phyloP scores from a whole-genome alignment of 2,888 invertebrate genomes.

The Dryadula phaetusa region DNA sequence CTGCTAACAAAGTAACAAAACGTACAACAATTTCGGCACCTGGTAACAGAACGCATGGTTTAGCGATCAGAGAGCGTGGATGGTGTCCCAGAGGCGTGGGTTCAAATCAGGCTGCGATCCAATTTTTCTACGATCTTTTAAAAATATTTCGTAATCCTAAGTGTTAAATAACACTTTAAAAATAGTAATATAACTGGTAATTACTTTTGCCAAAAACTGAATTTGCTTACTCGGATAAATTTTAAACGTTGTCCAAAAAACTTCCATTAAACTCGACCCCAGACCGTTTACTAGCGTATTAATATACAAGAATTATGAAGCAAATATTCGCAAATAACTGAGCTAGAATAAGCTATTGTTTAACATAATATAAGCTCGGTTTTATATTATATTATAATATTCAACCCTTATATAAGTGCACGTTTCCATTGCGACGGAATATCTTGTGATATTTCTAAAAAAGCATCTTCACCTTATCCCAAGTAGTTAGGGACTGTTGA shows the following conservation, averaged over 20 bases:
- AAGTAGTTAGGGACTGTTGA: no score
- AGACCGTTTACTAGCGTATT: conserved; percentile 29
- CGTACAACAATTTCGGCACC: no score
- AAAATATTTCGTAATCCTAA: no score
- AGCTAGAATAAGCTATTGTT: conserved; percentile 46
- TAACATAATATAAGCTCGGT: conserved; percentile 38
- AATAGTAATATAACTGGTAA: no score
- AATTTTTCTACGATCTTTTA: no score
- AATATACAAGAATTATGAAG: conserved; percentile 41
- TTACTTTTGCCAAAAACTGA: not conserved
- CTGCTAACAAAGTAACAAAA: no score
- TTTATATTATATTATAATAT: conserved; percentile 58
- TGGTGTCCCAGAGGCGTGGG: no score
- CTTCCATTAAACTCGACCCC: conserved; percentile 1
- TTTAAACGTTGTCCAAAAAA: conserved; percentile 1
- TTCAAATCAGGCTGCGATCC: no score
- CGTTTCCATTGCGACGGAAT: conserved; percentile 51
- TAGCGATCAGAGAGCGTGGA: no score
- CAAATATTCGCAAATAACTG: conserved; percentile 42
- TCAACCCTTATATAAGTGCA: conserved; percentile 58
- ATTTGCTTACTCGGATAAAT: not conserved
- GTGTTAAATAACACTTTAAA: not conserved
- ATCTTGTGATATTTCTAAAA: not conserved
- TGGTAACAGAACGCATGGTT: no score
- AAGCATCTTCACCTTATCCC: not conserved